Percentiles rank a stretch among this genome's conserved stretches.
Evolutionary conservation across 2,113 vertebrate species (phyloP).

Genomic region (Notothenia rossii): DNA sequence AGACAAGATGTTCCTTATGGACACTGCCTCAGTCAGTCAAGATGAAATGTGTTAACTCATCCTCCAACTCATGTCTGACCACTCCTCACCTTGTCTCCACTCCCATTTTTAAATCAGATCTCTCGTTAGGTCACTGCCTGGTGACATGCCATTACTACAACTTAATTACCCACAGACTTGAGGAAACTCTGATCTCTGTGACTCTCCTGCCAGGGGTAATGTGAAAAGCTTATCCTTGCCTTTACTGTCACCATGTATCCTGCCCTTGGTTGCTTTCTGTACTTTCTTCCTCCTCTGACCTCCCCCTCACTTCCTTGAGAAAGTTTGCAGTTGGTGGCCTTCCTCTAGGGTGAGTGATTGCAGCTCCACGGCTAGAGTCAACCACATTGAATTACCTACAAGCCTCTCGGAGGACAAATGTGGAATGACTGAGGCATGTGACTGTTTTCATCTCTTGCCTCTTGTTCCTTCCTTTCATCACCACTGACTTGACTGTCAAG

Average conservation of each 20-base stretch:
- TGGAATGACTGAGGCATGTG: conserved; percentile 45
- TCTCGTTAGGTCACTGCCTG: conserved; percentile 39
- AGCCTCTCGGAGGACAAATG: conserved; percentile 64
- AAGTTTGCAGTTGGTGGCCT: conserved; percentile 73
- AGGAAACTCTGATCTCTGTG: conserved; percentile 50
- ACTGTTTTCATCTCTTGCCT: conserved; percentile 12
- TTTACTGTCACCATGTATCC: conserved; percentile 59
- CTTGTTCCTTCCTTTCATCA: conserved; percentile 29
- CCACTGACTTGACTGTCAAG: conserved; percentile 32
- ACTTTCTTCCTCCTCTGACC: conserved; percentile 53
- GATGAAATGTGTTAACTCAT: conserved; percentile 5
- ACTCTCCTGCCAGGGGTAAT: conserved; percentile 50
- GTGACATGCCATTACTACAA: conserved; percentile 47
- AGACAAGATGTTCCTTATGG: conserved; percentile 27
- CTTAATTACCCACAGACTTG: conserved; percentile 61
- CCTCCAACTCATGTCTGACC: conserved; percentile 2
- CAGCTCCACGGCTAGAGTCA: conserved; percentile 62
- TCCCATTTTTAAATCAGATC: conserved; percentile 31
- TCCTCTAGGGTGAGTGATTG: conserved; percentile 70
- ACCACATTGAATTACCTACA: conserved; percentile 76
- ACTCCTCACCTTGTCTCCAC: conserved; percentile 25
- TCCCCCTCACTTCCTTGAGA: conserved; percentile 52
- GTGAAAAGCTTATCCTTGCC: conserved; percentile 47
- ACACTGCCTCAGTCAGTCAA: not conserved
- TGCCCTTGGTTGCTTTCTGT: conserved; percentile 29